A percentile compares a stretch with the other conserved stretches of the same genome.
These are phyloP conservation scores for Steinernema carpocapsae DNA, from an alignment of 2,888 invertebrate genomes.

Conservation along the genomic window DNA sequence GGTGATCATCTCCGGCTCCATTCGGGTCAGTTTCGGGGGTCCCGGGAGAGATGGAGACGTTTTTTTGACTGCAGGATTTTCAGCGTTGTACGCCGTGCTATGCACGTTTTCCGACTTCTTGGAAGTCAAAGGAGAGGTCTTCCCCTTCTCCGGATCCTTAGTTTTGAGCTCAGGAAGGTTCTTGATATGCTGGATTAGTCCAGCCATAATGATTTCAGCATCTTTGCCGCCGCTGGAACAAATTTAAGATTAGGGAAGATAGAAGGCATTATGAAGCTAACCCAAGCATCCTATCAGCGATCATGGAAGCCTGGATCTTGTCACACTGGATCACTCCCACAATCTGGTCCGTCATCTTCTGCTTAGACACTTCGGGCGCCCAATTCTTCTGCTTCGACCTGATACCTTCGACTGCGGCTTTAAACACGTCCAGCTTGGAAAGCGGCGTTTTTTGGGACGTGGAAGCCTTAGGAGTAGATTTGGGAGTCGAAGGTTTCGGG, in stretches of 20 bases:
- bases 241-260: not conserved
- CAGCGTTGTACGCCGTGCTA: not conserved
- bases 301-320: not conserved
- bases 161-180: no score
- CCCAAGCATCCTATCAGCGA: not conserved
- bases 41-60: not conserved
- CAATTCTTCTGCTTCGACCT: not conserved
- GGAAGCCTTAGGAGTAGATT: not conserved
- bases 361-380: not conserved
- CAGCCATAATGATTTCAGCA: not conserved
- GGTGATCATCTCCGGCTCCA: slow-evolving; percentile 4
- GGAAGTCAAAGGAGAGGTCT: not conserved
- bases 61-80: not conserved
- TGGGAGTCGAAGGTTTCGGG: not conserved
- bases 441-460: not conserved
- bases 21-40: not conserved
- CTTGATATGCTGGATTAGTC: not conserved
- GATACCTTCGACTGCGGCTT: not conserved
- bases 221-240: not conserved
- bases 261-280: not conserved
- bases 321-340: not conserved
- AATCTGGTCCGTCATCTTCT: not conserved
- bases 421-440: not conserved
- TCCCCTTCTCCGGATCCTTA: not conserved
- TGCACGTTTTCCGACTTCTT: not conserved